phyloP scores from a whole-genome alignment of 2,888 invertebrate genomes.

The Eledona agricola region DNA sequence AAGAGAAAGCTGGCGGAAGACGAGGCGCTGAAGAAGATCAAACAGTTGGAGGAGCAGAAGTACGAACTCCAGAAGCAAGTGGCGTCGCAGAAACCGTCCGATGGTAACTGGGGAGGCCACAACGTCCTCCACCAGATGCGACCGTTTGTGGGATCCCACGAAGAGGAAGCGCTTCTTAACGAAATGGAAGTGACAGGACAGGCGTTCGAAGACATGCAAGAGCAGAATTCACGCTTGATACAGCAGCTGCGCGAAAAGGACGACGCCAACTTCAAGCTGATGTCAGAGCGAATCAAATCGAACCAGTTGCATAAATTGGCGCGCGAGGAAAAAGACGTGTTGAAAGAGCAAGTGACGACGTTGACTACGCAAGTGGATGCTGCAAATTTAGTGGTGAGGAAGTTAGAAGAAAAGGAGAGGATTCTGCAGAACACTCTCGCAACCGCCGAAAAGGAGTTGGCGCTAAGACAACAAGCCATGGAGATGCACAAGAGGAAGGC shows the following conservation, averaged over 20 bases:
- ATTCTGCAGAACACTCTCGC: slow-evolving; percentile 90
- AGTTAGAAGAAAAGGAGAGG: slow-evolving; percentile 95
- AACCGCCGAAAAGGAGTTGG: slow-evolving; percentile 93
- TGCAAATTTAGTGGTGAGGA: slow-evolving; percentile 91
- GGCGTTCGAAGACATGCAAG: slow-evolving; percentile 99
- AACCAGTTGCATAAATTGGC: slow-evolving; percentile 95
- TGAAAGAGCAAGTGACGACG: slow-evolving; percentile 83
- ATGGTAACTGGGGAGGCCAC: slow-evolving; percentile 62
- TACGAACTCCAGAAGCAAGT: slow-evolving; percentile 92
- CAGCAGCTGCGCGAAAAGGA: slow-evolving; percentile 97
- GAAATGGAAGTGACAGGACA: slow-evolving; percentile 99
- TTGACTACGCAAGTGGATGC: slow-evolving; percentile 77
- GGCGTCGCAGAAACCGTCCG: slow-evolving; percentile 81
- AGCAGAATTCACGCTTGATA: slow-evolving; percentile 93
- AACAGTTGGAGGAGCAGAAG: slow-evolving; percentile 92
- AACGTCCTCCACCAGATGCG: slow-evolving; percentile 67
- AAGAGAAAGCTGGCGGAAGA: slow-evolving; percentile 92
- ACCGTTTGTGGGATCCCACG: slow-evolving; percentile 80
- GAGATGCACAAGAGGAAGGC: slow-evolving; percentile 98
- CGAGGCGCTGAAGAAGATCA: slow-evolving; percentile 92
- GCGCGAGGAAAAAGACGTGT: slow-evolving; percentile 91
- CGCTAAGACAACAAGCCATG: slow-evolving; percentile 93
- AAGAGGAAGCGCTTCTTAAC: slow-evolving; percentile 95
- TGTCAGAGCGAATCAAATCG: slow-evolving; percentile 96
- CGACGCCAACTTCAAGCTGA: slow-evolving; percentile 97